phyloP scores from a whole-genome alignment of 2,888 invertebrate species.

The Leptopilina myrica region DNA sequence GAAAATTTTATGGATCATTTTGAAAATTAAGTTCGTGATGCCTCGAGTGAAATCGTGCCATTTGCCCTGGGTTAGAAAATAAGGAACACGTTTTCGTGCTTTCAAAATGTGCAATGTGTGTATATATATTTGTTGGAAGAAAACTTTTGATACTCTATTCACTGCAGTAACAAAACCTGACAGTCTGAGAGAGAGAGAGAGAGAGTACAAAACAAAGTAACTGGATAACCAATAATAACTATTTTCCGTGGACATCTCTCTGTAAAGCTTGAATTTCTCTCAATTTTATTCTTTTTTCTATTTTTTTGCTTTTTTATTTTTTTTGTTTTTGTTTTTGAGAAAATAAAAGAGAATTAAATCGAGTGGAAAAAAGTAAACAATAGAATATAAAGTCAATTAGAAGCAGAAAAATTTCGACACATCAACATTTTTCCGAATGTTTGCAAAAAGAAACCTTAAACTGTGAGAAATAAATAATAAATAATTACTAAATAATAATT shows the following conservation, averaged over 20 bases:
- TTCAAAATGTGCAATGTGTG: conserved; percentile 14
- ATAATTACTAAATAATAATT: too few species aligned
- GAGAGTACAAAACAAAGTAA: neutral
- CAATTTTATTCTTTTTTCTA: neutral
- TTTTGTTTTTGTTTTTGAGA: too few species aligned
- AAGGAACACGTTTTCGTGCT: conserved; percentile 21
- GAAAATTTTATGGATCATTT: neutral
- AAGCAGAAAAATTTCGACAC: too few species aligned
- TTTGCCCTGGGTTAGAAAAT: conserved; percentile 21
- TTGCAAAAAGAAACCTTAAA: too few species aligned
- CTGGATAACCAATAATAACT: conserved; percentile 31
- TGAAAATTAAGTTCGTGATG: conserved; percentile 19
- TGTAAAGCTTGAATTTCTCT: neutral
- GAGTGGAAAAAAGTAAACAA: too few species aligned
- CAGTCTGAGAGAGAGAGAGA: neutral
- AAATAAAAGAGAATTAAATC: too few species aligned
- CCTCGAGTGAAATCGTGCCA: conserved; percentile 14
- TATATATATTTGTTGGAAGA: neutral
- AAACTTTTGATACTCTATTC: conserved; percentile 34
- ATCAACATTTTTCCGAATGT: too few species aligned
- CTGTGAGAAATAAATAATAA: too few species aligned
- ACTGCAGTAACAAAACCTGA: conserved; percentile 13
- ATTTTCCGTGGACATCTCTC: conserved; percentile 3
- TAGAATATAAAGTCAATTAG: too few species aligned
- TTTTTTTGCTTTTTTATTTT: too few species aligned